Evolutionary conservation across 1,140 invertebrate species (phyloP), one percentile per base, ranked within the genome.

Genomic region (Pinna nobilis): DNA sequence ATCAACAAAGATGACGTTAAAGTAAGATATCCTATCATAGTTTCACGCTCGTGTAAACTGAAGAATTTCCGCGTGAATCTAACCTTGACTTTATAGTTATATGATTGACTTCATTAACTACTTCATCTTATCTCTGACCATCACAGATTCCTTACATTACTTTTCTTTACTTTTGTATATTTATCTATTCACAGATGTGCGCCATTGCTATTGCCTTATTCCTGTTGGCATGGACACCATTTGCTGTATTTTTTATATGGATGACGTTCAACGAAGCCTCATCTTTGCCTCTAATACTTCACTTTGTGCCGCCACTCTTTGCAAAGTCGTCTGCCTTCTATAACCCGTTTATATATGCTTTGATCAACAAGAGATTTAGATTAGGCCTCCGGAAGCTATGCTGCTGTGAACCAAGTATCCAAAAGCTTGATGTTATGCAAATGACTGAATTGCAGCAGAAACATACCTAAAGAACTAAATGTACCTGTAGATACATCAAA

Each of bases 161-260:
- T 28, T 15, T 53, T 47, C 28, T 25, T 69, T 47, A n/a, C n/a
- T n/a, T n/a, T n/a, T n/a, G n/a, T 53, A 20, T 65, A 5, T 53
- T 53, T 63, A 28, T 67, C 2, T 59, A 23, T 37, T 63, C 65
- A 47, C 66, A 78, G 73, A 78, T 78, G 76, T 74, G 64, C 53
- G 49, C 51, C 4, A 53, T 80, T 9, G 70, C 72, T 11, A 55
- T 74, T 13, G 28, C 47, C 20, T 25, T 78, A 37, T 80, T 74
- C 53, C 30, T 77, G 15, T 23, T 77, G 15, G 70, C 70, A 23
- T 80, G 78, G 78, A 77, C 67, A 11, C 78, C 78, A 39, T 80
- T 78, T 64, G 69, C 78, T 7, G 33, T 65, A 20, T 61, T 76
- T 20, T 60, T 39, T 39, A 35, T 80, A 4, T 71, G 65, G 41